Conservation (phyloP, 2,797 vertebrate genomes). For the Anguilla obscura region DNA sequence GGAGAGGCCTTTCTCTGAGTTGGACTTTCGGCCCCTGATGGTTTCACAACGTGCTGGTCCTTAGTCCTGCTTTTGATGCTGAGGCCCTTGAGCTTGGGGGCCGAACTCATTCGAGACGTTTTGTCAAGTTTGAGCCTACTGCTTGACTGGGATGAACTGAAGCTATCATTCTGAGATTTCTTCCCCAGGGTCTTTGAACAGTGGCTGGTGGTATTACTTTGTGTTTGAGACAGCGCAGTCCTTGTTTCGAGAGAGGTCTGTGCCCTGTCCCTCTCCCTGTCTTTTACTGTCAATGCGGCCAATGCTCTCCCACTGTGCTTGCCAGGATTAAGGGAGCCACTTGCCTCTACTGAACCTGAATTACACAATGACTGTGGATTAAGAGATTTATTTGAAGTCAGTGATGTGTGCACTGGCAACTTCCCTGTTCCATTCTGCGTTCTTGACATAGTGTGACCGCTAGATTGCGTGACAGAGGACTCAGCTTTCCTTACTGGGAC, state of each 20-base stretch:
- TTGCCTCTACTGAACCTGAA: constrained; percentile 39
- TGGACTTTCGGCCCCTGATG: constrained; percentile 50
- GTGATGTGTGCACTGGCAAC: constrained; percentile 36
- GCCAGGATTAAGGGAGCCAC: constrained; percentile 32
- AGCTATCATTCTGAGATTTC: constrained; percentile 55
- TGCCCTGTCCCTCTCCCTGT: constrained; percentile 65
- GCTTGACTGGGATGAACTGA: constrained; percentile 59
- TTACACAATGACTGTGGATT: constrained; percentile 35
- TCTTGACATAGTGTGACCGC: constrained; percentile 28
- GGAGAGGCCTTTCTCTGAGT: constrained; percentile 62
- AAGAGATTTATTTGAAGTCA: constrained; percentile 38
- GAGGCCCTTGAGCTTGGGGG: constrained; percentile 78
- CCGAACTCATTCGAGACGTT: constrained; percentile 65
- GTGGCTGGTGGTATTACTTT: constrained; percentile 53
- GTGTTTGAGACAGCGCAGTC: constrained; percentile 59
- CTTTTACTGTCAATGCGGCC: constrained; percentile 44
- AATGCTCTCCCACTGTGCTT: constrained; percentile 37
- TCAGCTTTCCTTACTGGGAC: constrained; percentile 36
- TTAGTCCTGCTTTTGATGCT: constrained; percentile 76
- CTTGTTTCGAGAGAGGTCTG: constrained; percentile 45
- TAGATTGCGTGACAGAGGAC: constrained; percentile 33
- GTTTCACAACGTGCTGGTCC: constrained; percentile 55
- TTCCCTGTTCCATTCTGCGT: constrained; percentile 43
- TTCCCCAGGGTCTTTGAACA: constrained; percentile 40
- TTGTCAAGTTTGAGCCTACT: constrained; percentile 65